These are phyloP conservation scores for Zalophus californianus DNA, from an alignment of 2,797 vertebrate species.

Conservation along the genomic window DNA sequence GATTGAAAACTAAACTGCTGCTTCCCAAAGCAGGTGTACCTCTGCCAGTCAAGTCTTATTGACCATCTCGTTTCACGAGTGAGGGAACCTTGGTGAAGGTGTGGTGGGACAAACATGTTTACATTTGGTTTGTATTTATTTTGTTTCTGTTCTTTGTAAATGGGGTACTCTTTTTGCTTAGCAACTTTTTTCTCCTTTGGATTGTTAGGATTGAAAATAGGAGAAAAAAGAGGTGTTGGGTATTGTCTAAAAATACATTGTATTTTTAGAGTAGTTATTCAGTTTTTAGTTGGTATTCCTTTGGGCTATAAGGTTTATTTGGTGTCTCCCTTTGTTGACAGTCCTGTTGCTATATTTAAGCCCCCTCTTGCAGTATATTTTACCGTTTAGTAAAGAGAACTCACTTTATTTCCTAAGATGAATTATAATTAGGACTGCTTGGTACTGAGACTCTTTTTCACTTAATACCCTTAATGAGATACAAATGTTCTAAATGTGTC, in stretches of 20 bases:
- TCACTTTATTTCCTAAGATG: constrained; percentile 67
- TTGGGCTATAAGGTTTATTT: constrained; percentile 27
- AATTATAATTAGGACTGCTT: constrained; percentile 67
- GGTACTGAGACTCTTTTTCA: constrained; percentile 67
- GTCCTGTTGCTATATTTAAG: constrained; percentile 46
- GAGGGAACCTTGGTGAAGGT: neutral
- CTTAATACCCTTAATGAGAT: constrained; percentile 73
- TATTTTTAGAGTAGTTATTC: neutral
- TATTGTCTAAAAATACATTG: neutral
- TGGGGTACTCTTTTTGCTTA: neutral
- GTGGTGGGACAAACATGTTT: neutral
- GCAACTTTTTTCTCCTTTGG: neutral
- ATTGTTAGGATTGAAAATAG: neutral
- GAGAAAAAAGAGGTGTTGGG: neutral
- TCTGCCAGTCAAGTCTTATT: neutral
- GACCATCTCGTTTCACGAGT: neutral
- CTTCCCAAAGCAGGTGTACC: neutral
- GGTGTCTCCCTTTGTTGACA: constrained; percentile 54
- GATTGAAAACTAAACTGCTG: neutral
- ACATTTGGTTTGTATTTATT: constrained; percentile 4
- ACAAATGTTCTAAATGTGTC: constrained; percentile 73
- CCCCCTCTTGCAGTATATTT: constrained; percentile 56
- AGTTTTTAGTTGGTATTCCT: constrained; percentile 49
- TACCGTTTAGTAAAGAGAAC: constrained; percentile 62
- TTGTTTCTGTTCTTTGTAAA: constrained; percentile 9